phyloP scores from a whole-genome alignment of 1,140 invertebrate species.

The Tetragnatha versicolor region DNA sequence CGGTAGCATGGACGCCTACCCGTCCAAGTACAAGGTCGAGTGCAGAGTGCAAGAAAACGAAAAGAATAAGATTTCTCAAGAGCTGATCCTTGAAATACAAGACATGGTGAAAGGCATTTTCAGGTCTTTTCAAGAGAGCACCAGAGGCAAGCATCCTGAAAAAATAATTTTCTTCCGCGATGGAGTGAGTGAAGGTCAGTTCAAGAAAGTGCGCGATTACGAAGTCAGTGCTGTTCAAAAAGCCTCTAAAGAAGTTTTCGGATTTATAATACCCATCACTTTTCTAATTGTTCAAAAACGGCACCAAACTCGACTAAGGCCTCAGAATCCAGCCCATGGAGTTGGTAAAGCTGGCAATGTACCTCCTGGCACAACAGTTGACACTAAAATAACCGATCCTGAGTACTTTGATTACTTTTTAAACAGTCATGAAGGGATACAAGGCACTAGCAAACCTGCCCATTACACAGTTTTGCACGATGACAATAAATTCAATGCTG shows the following conservation, averaged over 20 bases:
- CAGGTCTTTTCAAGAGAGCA: constrained; percentile 18
- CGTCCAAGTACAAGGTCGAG: constrained; percentile 37
- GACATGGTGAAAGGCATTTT: constrained; percentile 67
- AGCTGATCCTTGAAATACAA: constrained; percentile 68
- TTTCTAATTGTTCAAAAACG: constrained; percentile 59
- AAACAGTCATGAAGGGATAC: constrained; percentile 72
- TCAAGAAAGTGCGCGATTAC: constrained; percentile 59
- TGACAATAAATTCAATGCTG: constrained; percentile 55
- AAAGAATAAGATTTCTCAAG: constrained; percentile 29
- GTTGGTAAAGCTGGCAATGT: constrained; percentile 71
- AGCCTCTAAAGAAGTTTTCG: constrained; percentile 20
- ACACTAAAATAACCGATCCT: constrained; percentile 81
- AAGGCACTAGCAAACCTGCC: constrained; percentile 58
- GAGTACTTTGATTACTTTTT: constrained; percentile 86
- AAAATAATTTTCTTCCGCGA: constrained; percentile 66
- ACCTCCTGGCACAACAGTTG: constrained; percentile 83
- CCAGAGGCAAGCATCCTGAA: constrained; percentile 58
- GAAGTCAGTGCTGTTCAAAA: constrained; percentile 55
- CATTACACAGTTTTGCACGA: constrained; percentile 58
- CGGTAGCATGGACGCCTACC: constrained; percentile 54
- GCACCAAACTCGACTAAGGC: constrained; percentile 52
- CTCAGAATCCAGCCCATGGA: constrained; percentile 56
- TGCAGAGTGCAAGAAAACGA: constrained; percentile 50
- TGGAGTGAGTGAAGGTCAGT: constrained; percentile 67
- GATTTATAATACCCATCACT: constrained; percentile 51